Conservation (phyloP, 2,888 invertebrate species). For the Pelosia muscerda region DNA sequence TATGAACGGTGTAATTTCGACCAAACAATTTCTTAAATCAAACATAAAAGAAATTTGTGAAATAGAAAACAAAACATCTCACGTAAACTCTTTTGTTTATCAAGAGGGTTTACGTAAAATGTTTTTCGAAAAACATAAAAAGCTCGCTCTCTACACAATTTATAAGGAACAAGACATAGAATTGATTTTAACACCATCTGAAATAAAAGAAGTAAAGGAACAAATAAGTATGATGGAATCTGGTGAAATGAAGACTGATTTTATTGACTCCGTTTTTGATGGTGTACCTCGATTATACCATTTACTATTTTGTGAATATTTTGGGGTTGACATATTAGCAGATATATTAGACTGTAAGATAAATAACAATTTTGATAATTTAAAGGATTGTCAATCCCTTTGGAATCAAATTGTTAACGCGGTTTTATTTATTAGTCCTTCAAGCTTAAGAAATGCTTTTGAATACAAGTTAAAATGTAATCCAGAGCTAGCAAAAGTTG, state of each 20-base stretch:
- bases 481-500: slow-evolving; percentile 35
- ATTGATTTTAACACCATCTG: slow-evolving; percentile 48
- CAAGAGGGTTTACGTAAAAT: no score
- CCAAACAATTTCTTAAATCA: slow-evolving; percentile 50
- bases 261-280: slow-evolving; percentile 53
- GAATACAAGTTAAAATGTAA: slow-evolving; percentile 59
- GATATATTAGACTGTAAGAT: slow-evolving; percentile 43
- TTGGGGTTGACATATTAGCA: slow-evolving; percentile 48
- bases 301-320: slow-evolving; percentile 59
- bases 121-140: slow-evolving; percentile 55
- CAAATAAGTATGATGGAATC: slow-evolving; percentile 50
- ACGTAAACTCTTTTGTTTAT: no score
- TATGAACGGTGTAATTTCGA: slow-evolving; percentile 45
- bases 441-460: slow-evolving; percentile 53
- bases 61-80: slow-evolving; percentile 33
- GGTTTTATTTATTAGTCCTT: slow-evolving; percentile 47
- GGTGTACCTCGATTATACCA: slow-evolving; percentile 56
- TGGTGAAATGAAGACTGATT: slow-evolving; percentile 49
- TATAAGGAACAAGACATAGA: slow-evolving; percentile 53
- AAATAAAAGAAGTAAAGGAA: slow-evolving; percentile 51
- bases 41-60: slow-evolving; percentile 51
- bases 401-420: slow-evolving; percentile 56
- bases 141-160: slow-evolving; percentile 56
- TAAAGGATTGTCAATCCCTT: slow-evolving; percentile 34
- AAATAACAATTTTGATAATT: not conserved